Conservation (phyloP, 2,113 vertebrate species). For the Perca schrenkii region DNA sequence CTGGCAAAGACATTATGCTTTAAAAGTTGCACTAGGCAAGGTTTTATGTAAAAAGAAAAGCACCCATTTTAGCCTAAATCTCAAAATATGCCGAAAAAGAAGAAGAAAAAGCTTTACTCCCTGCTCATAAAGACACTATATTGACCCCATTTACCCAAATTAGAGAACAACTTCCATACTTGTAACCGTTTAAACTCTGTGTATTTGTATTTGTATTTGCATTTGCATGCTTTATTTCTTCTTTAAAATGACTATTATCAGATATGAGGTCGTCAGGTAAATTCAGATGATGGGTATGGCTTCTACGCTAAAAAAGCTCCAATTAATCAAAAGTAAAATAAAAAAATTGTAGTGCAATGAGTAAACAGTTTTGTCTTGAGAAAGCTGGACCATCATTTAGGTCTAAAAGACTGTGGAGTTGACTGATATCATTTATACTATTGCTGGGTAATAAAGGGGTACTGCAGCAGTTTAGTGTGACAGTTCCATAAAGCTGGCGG, state of each 20-base stretch:
- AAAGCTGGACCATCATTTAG: not conserved
- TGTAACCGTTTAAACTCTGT: not conserved
- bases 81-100: slow-evolving; percentile 20
- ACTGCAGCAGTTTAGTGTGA: not conserved
- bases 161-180: not conserved
- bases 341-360: not conserved
- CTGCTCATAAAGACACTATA: not conserved
- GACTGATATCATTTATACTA: not conserved
- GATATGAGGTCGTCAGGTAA: not conserved
- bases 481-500: not conserved
- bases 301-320: not conserved
- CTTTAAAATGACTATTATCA: not conserved
- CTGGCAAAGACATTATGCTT: slow-evolving; percentile 39
- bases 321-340: slow-evolving; percentile 5
- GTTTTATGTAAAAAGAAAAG: slow-evolving; percentile 17
- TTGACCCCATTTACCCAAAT: slow-evolving; percentile 17
- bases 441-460: not conserved
- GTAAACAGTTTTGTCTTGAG: not conserved
- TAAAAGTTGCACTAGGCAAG: slow-evolving; percentile 27
- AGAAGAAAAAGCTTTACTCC: slow-evolving; percentile 3
- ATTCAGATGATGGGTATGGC: not conserved
- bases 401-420: too few species aligned
- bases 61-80: slow-evolving; percentile 21
- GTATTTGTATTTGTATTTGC: not conserved
- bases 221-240: not conserved